Evolutionary conservation across 2,888 invertebrate species (phyloP).

Genomic region (Nymphalis urticae): DNA sequence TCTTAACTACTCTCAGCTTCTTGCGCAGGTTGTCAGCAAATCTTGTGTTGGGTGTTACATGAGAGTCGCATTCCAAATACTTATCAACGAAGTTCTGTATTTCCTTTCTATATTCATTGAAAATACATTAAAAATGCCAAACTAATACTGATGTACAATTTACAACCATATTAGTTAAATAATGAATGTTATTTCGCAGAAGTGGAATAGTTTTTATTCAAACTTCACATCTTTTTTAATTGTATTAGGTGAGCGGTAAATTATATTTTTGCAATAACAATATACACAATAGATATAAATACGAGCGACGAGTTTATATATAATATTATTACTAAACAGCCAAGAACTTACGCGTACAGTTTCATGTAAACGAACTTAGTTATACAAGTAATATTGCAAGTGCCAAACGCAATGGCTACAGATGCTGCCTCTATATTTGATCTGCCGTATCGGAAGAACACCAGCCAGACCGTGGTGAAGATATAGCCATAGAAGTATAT

Average conservation of each 20-base stretch:
- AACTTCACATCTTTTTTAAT: no score
- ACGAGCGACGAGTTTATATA: no score
- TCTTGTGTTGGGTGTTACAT: conserved; percentile 45
- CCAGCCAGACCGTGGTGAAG: conserved; percentile 53
- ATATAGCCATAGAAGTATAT: conserved; percentile 55
- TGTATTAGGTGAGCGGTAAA: no score
- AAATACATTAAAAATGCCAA: not conserved
- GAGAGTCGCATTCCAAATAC: conserved; percentile 47
- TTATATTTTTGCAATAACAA: no score
- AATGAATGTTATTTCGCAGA: no score
- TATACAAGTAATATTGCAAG: conserved; percentile 50
- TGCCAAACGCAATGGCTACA: conserved; percentile 50
- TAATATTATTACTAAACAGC: no score
- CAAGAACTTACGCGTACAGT: conserved; percentile 46
- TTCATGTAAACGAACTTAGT: conserved; percentile 55
- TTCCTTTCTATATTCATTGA: conserved; percentile 42
- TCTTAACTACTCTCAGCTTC: conserved; percentile 52
- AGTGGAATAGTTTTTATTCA: no score
- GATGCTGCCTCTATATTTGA: conserved; percentile 47
- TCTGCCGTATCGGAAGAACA: conserved; percentile 46
- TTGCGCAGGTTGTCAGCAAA: conserved; percentile 49
- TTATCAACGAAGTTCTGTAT: conserved; percentile 47
- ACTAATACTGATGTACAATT: no score
- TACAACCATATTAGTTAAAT: no score
- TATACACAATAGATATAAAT: no score